A percentile compares a stretch with the other conserved stretches of the same genome.
Evolutionary conservation across 2,888 invertebrate species (phyloP).

Genomic region (Celastrina argiolus): DNA sequence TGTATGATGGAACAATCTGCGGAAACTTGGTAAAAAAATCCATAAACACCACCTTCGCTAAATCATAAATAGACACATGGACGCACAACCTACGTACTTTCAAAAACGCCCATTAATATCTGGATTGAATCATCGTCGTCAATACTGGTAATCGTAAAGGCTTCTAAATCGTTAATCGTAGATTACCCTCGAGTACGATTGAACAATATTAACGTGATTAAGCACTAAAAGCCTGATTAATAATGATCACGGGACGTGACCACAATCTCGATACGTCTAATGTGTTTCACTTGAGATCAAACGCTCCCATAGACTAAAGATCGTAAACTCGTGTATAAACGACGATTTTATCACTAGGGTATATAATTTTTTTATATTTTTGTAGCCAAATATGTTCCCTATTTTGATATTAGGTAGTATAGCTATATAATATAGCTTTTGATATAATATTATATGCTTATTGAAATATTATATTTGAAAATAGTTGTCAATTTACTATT

Average conservation of each 20-base stretch:
- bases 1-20: too few relatives aligned
- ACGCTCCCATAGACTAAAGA: not conserved
- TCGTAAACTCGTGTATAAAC: not conserved
- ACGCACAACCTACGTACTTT: not conserved
- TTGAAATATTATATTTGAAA: too few relatives aligned
- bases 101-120: not conserved
- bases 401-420: too few relatives aligned
- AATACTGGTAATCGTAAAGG: not conserved
- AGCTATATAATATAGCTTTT: too few relatives aligned
- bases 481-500: too few relatives aligned
- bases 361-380: not conserved
- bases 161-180: not conserved
- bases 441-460: too few relatives aligned
- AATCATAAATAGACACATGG: too few relatives aligned
- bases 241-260: constrained; percentile 11
- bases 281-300: constrained; percentile 9
- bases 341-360: not conserved
- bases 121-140: not conserved
- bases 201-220: constrained; percentile 6
- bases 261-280: constrained; percentile 10
- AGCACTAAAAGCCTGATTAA: constrained; percentile 7
- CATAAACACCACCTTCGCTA: too few relatives aligned
- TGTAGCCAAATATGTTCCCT: too few relatives aligned
- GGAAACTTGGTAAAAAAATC: too few relatives aligned
- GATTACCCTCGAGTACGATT: not conserved